Percentiles rank a stretch among this genome's conserved stretches.
phyloP scores from a whole-genome alignment of 2,888 invertebrate species.

The Trissolcus japonicus region DNA sequence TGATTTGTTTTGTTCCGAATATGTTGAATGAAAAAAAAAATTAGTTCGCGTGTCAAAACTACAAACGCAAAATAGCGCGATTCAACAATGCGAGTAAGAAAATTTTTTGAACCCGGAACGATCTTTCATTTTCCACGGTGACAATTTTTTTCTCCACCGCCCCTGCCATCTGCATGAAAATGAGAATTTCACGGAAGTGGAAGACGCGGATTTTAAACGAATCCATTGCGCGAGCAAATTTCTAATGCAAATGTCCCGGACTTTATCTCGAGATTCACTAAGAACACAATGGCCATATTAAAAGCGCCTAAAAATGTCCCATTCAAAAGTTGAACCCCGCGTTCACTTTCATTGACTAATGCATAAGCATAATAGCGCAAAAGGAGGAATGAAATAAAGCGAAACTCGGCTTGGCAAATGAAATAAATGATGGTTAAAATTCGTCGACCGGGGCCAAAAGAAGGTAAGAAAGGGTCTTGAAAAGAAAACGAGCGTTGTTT shows the following conservation, averaged over 20 bases:
- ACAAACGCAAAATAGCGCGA: too few species aligned
- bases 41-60: too few species aligned
- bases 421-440: neutral
- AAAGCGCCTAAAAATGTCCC: conserved; percentile 24
- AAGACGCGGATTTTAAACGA: conserved; percentile 12
- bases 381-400: too few species aligned
- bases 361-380: conserved; percentile 12
- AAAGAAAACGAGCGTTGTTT: conserved; percentile 1
- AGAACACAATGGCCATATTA: conserved; percentile 44
- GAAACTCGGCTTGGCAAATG: neutral
- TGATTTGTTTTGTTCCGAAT: too few species aligned
- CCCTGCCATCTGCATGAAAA: conserved; percentile 3
- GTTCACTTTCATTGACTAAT: conserved; percentile 35
- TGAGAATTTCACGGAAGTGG: conserved; percentile 15
- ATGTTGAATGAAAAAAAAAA: too few species aligned
- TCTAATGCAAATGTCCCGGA: conserved; percentile 34
- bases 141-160: too few species aligned
- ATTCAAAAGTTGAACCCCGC: conserved; percentile 37
- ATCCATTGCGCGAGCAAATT: conserved; percentile 26
- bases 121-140: too few species aligned
- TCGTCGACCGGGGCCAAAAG: neutral
- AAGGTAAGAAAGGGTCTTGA: neutral
- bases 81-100: too few species aligned
- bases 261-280: conserved; percentile 37
- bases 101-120: too few species aligned